These are phyloP conservation scores for Ectobius pallidus DNA, from an alignment of 2,888 invertebrate species.

Conservation along the genomic window DNA sequence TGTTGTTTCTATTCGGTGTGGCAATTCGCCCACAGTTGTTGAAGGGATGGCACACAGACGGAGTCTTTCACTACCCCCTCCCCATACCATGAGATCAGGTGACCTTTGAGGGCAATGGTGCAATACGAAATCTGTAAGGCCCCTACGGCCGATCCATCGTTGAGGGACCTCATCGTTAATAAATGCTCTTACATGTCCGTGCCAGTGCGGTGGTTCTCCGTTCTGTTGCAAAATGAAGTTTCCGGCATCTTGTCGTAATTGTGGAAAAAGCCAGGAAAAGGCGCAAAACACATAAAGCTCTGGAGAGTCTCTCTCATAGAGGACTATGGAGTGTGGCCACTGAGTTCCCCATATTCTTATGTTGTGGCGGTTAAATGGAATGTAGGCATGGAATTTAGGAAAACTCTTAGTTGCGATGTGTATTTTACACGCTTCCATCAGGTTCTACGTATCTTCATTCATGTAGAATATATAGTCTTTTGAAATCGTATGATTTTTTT, in stretches of 20 bases:
- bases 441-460: not conserved
- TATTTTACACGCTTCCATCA: too few relatives aligned
- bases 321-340: not conserved
- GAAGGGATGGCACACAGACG: too few relatives aligned
- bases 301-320: not conserved
- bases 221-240: conserved; percentile 1
- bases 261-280: not conserved
- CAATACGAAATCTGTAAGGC: not conserved
- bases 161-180: not conserved
- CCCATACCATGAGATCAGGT: not conserved
- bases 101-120: not conserved
- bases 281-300: not conserved
- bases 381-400: not conserved
- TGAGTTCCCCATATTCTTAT: not conserved
- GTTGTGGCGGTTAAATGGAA: not conserved
- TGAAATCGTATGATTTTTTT: too few relatives aligned
- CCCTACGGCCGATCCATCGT: not conserved
- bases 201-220: not conserved
- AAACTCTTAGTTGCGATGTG: too few relatives aligned
- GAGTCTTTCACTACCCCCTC: not conserved
- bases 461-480: too few relatives aligned
- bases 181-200: too few relatives aligned
- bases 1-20: not conserved
- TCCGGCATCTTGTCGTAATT: conserved; percentile 11
- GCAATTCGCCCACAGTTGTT: not conserved